Conservation (phyloP, 2,888 invertebrate species). For the Rosalia funebris region DNA sequence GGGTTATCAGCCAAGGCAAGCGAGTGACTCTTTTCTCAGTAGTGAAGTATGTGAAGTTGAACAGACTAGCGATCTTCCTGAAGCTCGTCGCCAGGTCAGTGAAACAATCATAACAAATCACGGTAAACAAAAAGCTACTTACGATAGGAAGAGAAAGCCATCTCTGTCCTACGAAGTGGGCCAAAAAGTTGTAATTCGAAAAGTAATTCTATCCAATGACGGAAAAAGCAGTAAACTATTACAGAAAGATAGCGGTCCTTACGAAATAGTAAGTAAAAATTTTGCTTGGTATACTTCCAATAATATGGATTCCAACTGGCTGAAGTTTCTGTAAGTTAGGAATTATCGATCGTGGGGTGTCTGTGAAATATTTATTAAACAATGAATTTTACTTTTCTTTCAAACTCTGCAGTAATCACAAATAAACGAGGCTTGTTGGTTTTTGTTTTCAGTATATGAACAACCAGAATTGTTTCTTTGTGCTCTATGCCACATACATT, state of each 20-base stretch:
- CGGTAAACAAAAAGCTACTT: background rate
- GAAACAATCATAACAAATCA: background rate
- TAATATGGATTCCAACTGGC: background rate
- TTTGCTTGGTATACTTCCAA: no score
- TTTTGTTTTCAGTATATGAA: no score
- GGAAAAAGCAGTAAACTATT: background rate
- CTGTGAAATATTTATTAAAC: no score
- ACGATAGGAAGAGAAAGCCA: background rate
- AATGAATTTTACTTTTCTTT: no score
- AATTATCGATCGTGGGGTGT: no score
- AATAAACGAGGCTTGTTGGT: no score
- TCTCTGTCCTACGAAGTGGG: background rate
- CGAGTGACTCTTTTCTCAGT: background rate
- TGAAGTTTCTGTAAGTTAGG: no score
- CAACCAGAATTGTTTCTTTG: no score
- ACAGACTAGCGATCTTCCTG: background rate
- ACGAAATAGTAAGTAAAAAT: conserved; percentile 9
- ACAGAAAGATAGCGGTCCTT: conserved; percentile 1
- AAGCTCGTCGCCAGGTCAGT: background rate
- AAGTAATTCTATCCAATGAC: background rate
- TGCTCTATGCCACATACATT: no score
- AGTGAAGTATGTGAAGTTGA: background rate
- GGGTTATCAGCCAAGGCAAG: background rate
- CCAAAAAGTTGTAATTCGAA: background rate
- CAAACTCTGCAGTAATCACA: no score